phyloP scores from a whole-genome alignment of 2,888 invertebrate genomes.

The Drosophila suboccidentalis region DNA sequence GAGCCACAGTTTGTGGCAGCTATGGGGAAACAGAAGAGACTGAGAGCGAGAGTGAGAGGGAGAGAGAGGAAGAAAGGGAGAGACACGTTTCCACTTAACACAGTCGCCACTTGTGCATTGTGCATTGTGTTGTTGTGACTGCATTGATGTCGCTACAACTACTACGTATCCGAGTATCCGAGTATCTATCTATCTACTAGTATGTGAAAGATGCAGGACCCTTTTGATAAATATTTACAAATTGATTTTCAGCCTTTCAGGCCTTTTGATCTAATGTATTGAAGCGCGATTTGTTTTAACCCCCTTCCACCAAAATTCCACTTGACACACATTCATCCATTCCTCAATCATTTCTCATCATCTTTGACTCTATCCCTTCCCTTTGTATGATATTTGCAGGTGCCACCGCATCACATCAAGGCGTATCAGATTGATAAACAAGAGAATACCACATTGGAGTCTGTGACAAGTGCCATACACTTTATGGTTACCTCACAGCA shows the following conservation, averaged over 20 bases:
- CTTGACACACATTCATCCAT: constrained; percentile 45
- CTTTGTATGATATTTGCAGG: constrained; percentile 59
- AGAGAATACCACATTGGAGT: constrained; percentile 83
- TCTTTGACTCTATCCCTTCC: not conserved
- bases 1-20: constrained; percentile 6
- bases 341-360: constrained; percentile 16
- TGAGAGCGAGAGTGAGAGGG: not conserved
- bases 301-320: constrained; percentile 1
- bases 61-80: not conserved
- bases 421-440: constrained; percentile 84
- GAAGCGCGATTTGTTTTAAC: constrained; percentile 25
- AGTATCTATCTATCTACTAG: constrained; percentile 1
- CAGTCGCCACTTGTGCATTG: constrained; percentile 56
- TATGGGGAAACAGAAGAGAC: not conserved
- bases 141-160: constrained; percentile 3
- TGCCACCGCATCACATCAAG: constrained; percentile 84
- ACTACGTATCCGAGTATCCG: constrained; percentile 1
- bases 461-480: constrained; percentile 84
- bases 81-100: constrained; percentile 22
- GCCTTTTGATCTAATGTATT: constrained; percentile 34
- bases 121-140: constrained; percentile 47
- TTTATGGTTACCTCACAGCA: constrained; percentile 85
- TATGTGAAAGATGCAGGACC: constrained; percentile 35
- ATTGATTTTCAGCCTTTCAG: constrained; percentile 57
- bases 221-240: constrained; percentile 62